A percentile compares a stretch with the other conserved stretches of the same genome.
These are phyloP conservation scores for Prunella himalayana DNA, from an alignment of 2,113 vertebrate genomes.

Conservation along the genomic window DNA sequence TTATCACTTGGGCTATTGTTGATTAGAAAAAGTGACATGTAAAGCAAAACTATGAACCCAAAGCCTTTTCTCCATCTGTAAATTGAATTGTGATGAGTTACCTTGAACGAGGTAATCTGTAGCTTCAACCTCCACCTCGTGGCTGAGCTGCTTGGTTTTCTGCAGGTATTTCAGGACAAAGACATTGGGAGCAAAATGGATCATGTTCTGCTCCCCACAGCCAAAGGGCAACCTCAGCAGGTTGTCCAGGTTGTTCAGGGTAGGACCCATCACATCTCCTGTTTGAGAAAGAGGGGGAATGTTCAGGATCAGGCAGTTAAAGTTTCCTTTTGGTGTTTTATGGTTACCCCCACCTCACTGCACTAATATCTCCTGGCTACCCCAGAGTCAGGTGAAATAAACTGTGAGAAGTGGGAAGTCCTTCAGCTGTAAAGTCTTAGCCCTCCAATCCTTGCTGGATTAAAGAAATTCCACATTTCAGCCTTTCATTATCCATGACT, in stretches of 20 bases:
- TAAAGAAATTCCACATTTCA: not conserved
- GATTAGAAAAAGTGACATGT: not conserved
- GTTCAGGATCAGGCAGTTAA: not conserved
- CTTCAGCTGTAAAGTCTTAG: not conserved
- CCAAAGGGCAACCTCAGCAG: constrained; percentile 87
- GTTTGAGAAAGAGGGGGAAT: not conserved
- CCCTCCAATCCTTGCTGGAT: not conserved
- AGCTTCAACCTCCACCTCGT: constrained; percentile 85
- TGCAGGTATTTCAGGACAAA: constrained; percentile 93
- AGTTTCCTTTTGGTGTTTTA: not conserved
- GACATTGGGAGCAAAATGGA: constrained; percentile 92
- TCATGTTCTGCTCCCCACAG: constrained; percentile 96
- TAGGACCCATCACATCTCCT: constrained; percentile 95
- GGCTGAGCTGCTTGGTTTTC: constrained; percentile 87
- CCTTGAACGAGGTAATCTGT: constrained; percentile 86
- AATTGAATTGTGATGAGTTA: not conserved
- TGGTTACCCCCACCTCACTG: not conserved
- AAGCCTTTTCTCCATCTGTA: not conserved
- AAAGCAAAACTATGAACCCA: not conserved
- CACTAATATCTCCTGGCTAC: not conserved
- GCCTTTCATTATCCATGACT: not conserved
- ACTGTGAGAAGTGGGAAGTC: not conserved
- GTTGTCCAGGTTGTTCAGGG: constrained; percentile 86
- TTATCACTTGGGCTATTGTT: not conserved
- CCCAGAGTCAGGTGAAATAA: not conserved